Evolutionary conservation across 2,113 vertebrate species (phyloP).

Genomic region (Hydrochoerus hydrochaeris): DNA sequence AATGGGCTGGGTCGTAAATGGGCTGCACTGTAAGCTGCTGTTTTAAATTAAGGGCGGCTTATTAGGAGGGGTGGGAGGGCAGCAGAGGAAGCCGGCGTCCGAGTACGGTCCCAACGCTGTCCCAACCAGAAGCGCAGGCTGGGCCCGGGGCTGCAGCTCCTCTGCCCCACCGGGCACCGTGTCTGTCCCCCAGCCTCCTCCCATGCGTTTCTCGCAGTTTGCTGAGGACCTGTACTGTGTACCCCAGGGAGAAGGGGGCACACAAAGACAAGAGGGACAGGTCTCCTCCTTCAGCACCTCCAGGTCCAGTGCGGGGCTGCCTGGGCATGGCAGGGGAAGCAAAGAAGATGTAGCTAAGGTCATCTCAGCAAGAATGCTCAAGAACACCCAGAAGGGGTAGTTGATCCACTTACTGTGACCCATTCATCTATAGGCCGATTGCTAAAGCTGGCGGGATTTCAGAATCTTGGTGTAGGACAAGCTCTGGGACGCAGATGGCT

Average conservation of each 20-base stretch:
- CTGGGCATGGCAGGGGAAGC: fast-evolving
- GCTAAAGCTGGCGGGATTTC: neutral
- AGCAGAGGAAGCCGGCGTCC: conserved; percentile 81
- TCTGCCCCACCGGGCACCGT: neutral
- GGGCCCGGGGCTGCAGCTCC: conserved; percentile 28
- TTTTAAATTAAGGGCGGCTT: conserved; percentile 87
- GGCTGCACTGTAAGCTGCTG: conserved; percentile 86
- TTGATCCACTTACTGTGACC: neutral
- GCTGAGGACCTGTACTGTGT: fast-evolving
- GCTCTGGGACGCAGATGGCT: fast-evolving
- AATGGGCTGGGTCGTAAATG: conserved; percentile 86
- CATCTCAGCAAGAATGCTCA: neutral
- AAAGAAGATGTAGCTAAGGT: neutral
- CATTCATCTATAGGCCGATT: neutral
- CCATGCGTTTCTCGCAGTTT: fast-evolving
- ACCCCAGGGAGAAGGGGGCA: neutral
- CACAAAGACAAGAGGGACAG: fast-evolving
- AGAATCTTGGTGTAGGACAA: neutral
- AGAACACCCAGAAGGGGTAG: neutral
- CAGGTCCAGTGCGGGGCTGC: fast-evolving
- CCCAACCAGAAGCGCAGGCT: conserved; percentile 14
- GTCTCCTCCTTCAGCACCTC: neutral
- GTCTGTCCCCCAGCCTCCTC: neutral
- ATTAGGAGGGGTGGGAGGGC: conserved; percentile 82
- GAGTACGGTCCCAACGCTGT: conserved; percentile 74